Evolutionary conservation across 2,797 vertebrate species (phyloP).

Genomic region (Ptychadena robeensis): DNA sequence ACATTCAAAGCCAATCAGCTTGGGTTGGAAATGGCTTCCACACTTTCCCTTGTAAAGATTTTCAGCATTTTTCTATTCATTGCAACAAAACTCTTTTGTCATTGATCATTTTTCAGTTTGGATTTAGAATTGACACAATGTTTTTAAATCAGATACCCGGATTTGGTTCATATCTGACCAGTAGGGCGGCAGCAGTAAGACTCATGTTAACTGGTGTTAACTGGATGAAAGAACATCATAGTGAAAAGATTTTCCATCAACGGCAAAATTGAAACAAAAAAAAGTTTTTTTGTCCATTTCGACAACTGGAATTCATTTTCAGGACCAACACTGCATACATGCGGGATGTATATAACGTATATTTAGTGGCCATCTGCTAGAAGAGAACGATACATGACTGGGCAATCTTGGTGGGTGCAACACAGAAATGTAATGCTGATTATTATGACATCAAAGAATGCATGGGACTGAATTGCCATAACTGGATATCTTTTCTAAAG

Average conservation of each 20-base stretch:
- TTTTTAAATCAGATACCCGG: neutral
- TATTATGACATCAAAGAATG: too few relatives aligned
- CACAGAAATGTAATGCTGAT: neutral
- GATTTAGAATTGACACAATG: neutral
- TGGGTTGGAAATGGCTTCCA: neutral
- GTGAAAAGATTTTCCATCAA: neutral
- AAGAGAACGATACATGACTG: neutral
- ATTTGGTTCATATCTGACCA: neutral
- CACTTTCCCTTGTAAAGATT: neutral
- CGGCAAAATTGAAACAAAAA: neutral
- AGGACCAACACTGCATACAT: neutral
- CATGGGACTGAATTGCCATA: neutral
- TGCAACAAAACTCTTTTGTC: neutral
- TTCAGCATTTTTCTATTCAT: neutral
- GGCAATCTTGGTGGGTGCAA: neutral
- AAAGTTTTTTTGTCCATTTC: neutral
- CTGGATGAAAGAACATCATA: neutral
- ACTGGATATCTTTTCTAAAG: neutral
- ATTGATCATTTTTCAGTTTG: neutral
- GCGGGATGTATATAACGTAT: neutral
- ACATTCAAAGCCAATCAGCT: slow-evolving; percentile 19
- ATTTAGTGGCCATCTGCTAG: neutral
- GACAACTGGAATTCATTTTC: too few relatives aligned
- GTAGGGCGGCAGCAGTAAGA: slow-evolving; percentile 13
- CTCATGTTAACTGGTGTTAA: neutral